Conservation (phyloP, 2,797 vertebrate species). For the Nannoperca australis region DNA sequence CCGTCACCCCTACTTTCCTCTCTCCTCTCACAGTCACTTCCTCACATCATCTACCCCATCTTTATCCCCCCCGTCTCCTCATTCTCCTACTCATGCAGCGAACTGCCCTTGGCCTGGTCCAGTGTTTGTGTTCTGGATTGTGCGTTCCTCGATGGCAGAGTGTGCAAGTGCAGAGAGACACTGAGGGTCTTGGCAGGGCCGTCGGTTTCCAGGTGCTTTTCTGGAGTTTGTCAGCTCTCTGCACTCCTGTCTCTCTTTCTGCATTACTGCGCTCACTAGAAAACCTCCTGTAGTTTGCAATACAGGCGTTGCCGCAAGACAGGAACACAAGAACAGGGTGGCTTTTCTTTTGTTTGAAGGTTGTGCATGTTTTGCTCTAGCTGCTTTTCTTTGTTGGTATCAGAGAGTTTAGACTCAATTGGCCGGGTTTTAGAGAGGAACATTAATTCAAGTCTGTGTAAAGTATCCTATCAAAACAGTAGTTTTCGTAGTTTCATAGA, state of each 20-base stretch:
- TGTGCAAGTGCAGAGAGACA: slow-evolving; percentile 55
- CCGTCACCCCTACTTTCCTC: slow-evolving; percentile 43
- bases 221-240: slow-evolving; percentile 61
- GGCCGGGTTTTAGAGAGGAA: slow-evolving; percentile 40
- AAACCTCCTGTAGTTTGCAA: slow-evolving; percentile 48
- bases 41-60: slow-evolving; percentile 27
- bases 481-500: slow-evolving; percentile 52
- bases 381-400: slow-evolving; percentile 55
- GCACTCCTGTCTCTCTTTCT: slow-evolving; percentile 33
- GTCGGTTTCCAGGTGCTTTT: slow-evolving; percentile 68
- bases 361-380: slow-evolving; percentile 48
- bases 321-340: slow-evolving; percentile 42
- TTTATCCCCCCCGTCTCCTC: slow-evolving; percentile 30
- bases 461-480: slow-evolving; percentile 51
- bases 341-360: slow-evolving; percentile 57
- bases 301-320: slow-evolving; percentile 42
- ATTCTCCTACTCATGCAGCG: slow-evolving; percentile 52
- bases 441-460: slow-evolving; percentile 46
- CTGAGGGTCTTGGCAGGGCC: slow-evolving; percentile 49
- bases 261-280: slow-evolving; percentile 24
- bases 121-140: slow-evolving; percentile 79
- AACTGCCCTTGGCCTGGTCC: slow-evolving; percentile 65
- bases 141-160: slow-evolving; percentile 79
- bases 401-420: slow-evolving; percentile 48
- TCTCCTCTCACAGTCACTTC: slow-evolving; percentile 34